Evolutionary conservation across 2,888 invertebrate species (phyloP), one percentile per base, ranked within the genome.

Genomic region (Synanthedon myopaeformis): DNA sequence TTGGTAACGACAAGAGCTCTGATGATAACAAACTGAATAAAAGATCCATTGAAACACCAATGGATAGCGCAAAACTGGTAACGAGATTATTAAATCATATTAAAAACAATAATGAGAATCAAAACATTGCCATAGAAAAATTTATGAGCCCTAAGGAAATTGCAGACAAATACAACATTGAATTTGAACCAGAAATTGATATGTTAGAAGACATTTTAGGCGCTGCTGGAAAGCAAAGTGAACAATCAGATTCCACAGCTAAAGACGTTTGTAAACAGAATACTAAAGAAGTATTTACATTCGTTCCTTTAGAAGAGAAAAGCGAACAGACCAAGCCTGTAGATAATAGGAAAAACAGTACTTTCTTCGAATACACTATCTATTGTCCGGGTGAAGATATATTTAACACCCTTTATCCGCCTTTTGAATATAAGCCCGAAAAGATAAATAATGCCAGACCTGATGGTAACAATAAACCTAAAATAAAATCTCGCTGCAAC

Each of bases 91-190:
- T 87, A 1, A 80, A 79, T 54, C 86, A 87, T 56, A 86, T 87
- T 1, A 86, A 85, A 58, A 70, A 72, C 1, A 83, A 76, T 56
- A 87, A 86, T 52, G 86, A 87, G 61, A 79, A 77, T 55, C 87
- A 87, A 54, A 86, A 85, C 56, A 76, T 84, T n/a, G 85, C 85
- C 2, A 85, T 87, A 13, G 87, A 86, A 12, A 86, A 87, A 61
- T 82, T 87, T 83, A 85, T 87, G 85, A 70, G 76, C 2, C 86
- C 86, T 50, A 84, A 86, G 66, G 82, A 87, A 64, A 86, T 86
- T 2, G 86, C 87, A 41, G 82, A 84, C 45, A 85, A 86, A 68
- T 86, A 73, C 57, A 82, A 82, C 49, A 75, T 87, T 8, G 77
- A 78, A 42, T 86, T 81, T 56, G 74, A 67, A 49, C 85, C 87